Evolutionary conservation across 2,888 invertebrate species (phyloP).

Genomic region (Latrodectus elegans): DNA sequence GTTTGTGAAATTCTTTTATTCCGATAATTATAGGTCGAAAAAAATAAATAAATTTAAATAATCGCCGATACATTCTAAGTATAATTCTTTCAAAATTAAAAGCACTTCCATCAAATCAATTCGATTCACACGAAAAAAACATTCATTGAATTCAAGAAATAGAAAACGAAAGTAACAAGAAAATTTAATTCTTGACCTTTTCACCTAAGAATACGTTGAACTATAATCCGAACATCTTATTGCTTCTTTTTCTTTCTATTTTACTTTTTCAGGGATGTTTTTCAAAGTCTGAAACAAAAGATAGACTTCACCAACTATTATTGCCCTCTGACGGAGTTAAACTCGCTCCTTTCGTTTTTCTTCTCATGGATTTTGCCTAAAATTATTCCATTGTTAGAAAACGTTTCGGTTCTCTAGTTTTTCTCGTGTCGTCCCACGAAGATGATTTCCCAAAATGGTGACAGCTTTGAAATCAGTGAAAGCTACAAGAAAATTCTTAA

Average conservation of each 20-base stretch:
- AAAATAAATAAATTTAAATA: too few species aligned
- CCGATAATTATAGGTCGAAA: too few species aligned
- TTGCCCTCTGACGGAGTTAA: constrained; percentile 25
- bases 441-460: constrained; percentile 23
- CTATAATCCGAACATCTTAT: background rate
- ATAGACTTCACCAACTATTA: background rate
- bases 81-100: too few species aligned
- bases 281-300: background rate
- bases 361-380: constrained; percentile 21
- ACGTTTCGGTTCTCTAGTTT: background rate
- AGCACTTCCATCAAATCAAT: background rate
- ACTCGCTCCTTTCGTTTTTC: background rate
- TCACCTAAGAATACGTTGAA: constrained; percentile 36
- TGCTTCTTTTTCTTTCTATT: constrained; percentile 4
- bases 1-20: too few species aligned
- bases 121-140: constrained; percentile 21
- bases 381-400: constrained; percentile 25
- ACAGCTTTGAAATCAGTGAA: background rate
- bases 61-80: too few species aligned
- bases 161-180: constrained; percentile 37
- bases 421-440: constrained; percentile 30
- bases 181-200: constrained; percentile 24
- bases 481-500: background rate
- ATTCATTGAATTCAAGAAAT: background rate
- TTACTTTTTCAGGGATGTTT: background rate